Evolutionary conservation across 2,113 vertebrate genomes (phyloP).

Genomic region (Pungitius pungitius): DNA sequence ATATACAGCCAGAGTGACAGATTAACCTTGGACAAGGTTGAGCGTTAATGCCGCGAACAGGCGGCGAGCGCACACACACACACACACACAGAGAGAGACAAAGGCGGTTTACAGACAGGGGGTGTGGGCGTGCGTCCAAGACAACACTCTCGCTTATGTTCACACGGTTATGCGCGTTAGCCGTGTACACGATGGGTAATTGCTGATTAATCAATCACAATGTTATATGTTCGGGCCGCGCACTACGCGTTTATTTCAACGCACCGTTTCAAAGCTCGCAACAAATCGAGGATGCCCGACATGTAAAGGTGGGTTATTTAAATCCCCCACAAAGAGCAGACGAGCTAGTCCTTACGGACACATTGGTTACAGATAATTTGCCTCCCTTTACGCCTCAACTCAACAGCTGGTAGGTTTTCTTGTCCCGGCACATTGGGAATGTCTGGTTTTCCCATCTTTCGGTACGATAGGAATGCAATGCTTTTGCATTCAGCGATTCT

Average conservation of each 20-base stretch:
- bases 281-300: not conserved
- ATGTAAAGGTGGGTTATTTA: not conserved
- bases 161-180: constrained; percentile 10
- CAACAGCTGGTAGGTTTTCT: constrained; percentile 7
- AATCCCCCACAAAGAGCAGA: not conserved
- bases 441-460: too few relatives aligned
- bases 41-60: constrained; percentile 66
- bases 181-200: constrained; percentile 18
- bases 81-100: constrained; percentile 24
- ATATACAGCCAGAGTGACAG: constrained; percentile 82
- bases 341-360: not conserved
- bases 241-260: constrained; percentile 9
- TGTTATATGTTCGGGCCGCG: not conserved
- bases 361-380: not conserved
- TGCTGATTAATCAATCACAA: constrained; percentile 43
- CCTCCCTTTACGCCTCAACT: constrained; percentile 1
- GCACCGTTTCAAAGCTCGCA: constrained; percentile 15
- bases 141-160: constrained; percentile 2
- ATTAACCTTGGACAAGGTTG: constrained; percentile 85
- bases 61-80: constrained; percentile 46
- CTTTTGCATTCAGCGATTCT: not conserved
- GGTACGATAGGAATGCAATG: not conserved
- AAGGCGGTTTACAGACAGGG: constrained; percentile 20
- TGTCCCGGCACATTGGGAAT: not conserved
- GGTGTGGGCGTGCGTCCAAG: constrained; percentile 13